A percentile compares a stretch with the other conserved stretches of the same genome.
phyloP scores from a whole-genome alignment of 2,113 vertebrate species.

The Lucifuga dentata region DNA sequence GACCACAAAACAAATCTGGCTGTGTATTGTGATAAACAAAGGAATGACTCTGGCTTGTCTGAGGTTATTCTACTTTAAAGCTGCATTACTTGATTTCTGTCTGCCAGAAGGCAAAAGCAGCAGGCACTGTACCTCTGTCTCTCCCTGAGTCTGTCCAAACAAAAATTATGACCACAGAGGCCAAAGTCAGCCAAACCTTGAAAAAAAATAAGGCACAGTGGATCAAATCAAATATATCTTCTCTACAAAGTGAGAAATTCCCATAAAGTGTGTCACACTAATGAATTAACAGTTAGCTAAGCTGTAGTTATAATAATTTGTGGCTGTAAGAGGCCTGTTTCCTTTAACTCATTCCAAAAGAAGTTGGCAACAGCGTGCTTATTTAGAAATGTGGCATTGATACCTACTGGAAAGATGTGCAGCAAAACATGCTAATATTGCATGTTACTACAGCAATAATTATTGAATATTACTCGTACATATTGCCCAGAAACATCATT shows the following conservation, averaged over 20 bases:
- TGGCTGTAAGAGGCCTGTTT: not conserved
- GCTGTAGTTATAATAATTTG: not conserved
- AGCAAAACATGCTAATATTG: too few species aligned
- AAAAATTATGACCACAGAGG: conserved; percentile 4
- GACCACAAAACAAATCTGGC: conserved; percentile 3
- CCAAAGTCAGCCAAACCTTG: not conserved
- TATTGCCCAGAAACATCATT: too few species aligned
- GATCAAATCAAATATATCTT: too few species aligned
- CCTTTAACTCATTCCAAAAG: conserved; percentile 26
- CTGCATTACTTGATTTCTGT: conserved; percentile 24
- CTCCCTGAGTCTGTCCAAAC: not conserved
- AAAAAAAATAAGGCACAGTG: too few species aligned
- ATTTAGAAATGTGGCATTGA: not conserved
- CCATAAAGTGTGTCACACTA: not conserved
- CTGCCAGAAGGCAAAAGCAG: not conserved
- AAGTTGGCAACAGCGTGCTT: not conserved
- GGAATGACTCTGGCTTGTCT: not conserved
- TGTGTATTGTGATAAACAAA: conserved; percentile 30
- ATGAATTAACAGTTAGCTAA: not conserved
- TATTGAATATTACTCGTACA: too few species aligned
- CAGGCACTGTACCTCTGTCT: not conserved
- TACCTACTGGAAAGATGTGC: not conserved
- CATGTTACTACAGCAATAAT: too few species aligned
- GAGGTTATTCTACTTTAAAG: conserved; percentile 19
- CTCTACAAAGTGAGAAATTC: not conserved